Percentiles rank a stretch among this genome's conserved stretches.
phyloP scores from a whole-genome alignment of 2,113 vertebrate genomes.

The Xiphorhynchus elegans region DNA sequence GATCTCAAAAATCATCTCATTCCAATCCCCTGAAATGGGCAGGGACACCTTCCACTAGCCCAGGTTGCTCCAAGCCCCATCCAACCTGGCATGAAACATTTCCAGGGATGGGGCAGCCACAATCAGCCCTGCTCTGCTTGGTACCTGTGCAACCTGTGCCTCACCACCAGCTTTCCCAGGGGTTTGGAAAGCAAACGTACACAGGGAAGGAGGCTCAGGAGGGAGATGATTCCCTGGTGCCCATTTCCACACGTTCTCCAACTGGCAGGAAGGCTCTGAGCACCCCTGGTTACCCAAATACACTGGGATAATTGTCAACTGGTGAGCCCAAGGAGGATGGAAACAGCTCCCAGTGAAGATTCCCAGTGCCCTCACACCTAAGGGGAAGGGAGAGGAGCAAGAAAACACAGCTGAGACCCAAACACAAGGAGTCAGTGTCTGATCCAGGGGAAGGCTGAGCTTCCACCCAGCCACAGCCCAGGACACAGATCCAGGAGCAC shows the following conservation, averaged over 20 bases:
- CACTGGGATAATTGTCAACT: not conserved
- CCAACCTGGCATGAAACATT: not conserved
- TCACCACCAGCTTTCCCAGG: not conserved
- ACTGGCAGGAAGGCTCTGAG: not conserved
- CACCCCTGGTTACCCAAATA: not conserved
- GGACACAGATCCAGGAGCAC: fast-evolving
- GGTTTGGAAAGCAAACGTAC: not conserved
- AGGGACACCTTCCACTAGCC: not conserved
- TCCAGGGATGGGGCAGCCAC: not conserved
- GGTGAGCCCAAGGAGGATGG: not conserved
- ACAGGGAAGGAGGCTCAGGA: fast-evolving
- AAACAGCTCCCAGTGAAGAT: not conserved
- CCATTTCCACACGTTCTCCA: not conserved
- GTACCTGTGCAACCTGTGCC: no score
- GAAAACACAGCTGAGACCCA: not conserved
- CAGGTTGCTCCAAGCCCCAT: not conserved
- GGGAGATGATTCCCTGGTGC: not conserved
- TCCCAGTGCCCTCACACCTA: not conserved
- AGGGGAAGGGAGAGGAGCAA: not conserved
- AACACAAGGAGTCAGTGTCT: fast-evolving
- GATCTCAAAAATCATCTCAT: not conserved
- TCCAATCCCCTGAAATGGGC: not conserved
- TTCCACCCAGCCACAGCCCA: not conserved
- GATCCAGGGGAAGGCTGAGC: not conserved
- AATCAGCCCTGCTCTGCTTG: not conserved